Conservation (phyloP, 2,888 invertebrate genomes). For the Melanostoma scalare region DNA sequence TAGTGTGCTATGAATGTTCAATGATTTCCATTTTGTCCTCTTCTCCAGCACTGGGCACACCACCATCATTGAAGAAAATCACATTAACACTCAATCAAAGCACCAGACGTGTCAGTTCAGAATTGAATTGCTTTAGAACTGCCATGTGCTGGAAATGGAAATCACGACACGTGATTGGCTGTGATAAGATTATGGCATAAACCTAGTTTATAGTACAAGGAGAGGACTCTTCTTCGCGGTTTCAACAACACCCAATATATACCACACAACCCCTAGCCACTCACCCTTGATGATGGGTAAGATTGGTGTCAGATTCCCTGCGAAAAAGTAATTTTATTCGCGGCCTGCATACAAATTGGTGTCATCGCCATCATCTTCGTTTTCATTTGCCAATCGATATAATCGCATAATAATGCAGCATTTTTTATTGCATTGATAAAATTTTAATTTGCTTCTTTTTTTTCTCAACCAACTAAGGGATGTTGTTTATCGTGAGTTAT, state of each 20-base stretch:
- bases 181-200: slow-evolving; percentile 70
- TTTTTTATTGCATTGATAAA: slow-evolving; percentile 61
- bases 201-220: slow-evolving; percentile 65
- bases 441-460: slow-evolving; percentile 53
- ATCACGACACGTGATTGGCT: slow-evolving; percentile 65
- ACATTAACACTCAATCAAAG: slow-evolving; percentile 72
- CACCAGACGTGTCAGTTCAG: slow-evolving; percentile 64
- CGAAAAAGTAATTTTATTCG: slow-evolving; percentile 71
- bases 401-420: slow-evolving; percentile 53
- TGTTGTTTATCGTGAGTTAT: no score
- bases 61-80: slow-evolving; percentile 40
- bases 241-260: slow-evolving; percentile 6
- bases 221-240: slow-evolving; percentile 49
- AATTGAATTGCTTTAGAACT: slow-evolving; percentile 56
- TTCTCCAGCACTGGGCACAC: background rate
- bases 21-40: slow-evolving; percentile 40
- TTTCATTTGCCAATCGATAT: slow-evolving; percentile 60
- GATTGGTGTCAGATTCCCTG: slow-evolving; percentile 17
- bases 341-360: slow-evolving; percentile 69
- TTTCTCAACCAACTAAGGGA: no score
- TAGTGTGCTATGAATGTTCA: slow-evolving; percentile 65
- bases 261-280: background rate
- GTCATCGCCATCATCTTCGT: slow-evolving; percentile 49
- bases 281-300: background rate
- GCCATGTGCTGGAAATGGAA: slow-evolving; percentile 63